These are phyloP conservation scores for Gnatocerus cornutus DNA, from an alignment of 2,888 invertebrate species.

Conservation along the genomic window DNA sequence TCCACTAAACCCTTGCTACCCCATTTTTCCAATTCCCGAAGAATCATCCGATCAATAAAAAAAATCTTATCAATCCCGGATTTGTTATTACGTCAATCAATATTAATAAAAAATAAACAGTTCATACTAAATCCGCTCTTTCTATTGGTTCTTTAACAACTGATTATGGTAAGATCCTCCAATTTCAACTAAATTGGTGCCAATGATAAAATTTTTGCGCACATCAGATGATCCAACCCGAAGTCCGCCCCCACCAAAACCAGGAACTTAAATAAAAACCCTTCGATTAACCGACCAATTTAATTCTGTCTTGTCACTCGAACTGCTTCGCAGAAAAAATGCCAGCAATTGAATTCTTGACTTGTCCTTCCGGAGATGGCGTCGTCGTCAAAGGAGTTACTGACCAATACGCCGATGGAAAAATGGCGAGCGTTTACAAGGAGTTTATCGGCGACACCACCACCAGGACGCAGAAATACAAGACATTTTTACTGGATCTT, in stretches of 20 bases:
- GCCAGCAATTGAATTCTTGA: slow-evolving; percentile 76
- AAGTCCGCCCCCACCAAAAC: slow-evolving; percentile 34
- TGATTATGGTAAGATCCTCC: slow-evolving; percentile 14
- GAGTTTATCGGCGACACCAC: slow-evolving; percentile 91
- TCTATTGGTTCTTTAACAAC: slow-evolving; percentile 2
- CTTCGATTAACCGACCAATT: too few species aligned
- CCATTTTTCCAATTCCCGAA: too few species aligned
- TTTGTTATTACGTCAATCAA: slow-evolving; percentile 16
- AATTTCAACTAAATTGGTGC: slow-evolving; percentile 11
- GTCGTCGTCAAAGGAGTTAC: slow-evolving; percentile 80
- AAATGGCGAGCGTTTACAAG: slow-evolving; percentile 92
- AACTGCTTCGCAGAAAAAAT: slow-evolving; percentile 50
- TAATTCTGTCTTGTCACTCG: background rate
- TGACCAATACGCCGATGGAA: slow-evolving; percentile 94
- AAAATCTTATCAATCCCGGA: slow-evolving; percentile 22
- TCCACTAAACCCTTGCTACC: background rate
- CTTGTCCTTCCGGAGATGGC: slow-evolving; percentile 88
- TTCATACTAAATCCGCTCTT: background rate
- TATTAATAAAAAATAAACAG: background rate
- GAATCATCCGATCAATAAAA: background rate
- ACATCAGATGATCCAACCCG: slow-evolving; percentile 23
- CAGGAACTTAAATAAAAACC: slow-evolving; percentile 21
- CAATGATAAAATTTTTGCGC: slow-evolving; percentile 17
- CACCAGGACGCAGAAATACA: slow-evolving; percentile 87
- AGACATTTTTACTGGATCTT: slow-evolving; percentile 83